Base-by-base conservation (phyloP, 1,140 invertebrate species). In the Dendrolimus kikuchii region DNA sequence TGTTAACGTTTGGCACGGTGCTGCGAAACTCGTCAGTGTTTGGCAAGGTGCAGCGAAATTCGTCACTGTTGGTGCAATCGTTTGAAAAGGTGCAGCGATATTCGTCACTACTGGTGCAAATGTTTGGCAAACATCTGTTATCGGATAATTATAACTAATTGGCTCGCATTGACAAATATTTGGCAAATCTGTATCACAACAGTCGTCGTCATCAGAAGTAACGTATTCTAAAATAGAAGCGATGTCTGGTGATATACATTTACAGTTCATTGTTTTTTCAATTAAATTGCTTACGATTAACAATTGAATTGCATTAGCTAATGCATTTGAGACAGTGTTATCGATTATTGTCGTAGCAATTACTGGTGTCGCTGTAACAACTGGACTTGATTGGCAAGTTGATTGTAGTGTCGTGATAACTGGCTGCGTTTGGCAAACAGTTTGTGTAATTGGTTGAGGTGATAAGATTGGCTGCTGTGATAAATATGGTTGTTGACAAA, bases 291-390 rank as follows among this genome's bases (percentile, higher is more conserved):
- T 76, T 2, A 78, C 71, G 2, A 79, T 74, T 7, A 79, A 43
- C 1, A 79, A 51, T 46, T 81, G 78, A 23, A 81, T 44, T 5
- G 71, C 69, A 53, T 77, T 81, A 3, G 70, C 76, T 49, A 81
- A 59, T 4, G 75, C 58, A 38, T 66, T 78, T 6, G 75, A 66
- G 4, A 81, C 50, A 6, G 67, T 66, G 49, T 70, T 74, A 37
- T 81, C 74, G 0, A 81, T 57, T 4, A 78, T 53, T 0, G 77
- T 75, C 0, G 75, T 75, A 0, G 57, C 53, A n/a, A 46, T 37
- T 7, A 55, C 43, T n/a, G 61, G 43, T 4, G 23, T 23, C 23
- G 1, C 23, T 23, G 23, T 3, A 23, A 23, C 1, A 23, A 23
- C 23, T 23, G 23, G 23, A 23, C 23, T 23, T 23, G 23, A 23